Percentiles rank a stretch among this genome's conserved stretches.
phyloP scores from a whole-genome alignment of 2,113 vertebrate genomes.

The Dicaeum eximium region DNA sequence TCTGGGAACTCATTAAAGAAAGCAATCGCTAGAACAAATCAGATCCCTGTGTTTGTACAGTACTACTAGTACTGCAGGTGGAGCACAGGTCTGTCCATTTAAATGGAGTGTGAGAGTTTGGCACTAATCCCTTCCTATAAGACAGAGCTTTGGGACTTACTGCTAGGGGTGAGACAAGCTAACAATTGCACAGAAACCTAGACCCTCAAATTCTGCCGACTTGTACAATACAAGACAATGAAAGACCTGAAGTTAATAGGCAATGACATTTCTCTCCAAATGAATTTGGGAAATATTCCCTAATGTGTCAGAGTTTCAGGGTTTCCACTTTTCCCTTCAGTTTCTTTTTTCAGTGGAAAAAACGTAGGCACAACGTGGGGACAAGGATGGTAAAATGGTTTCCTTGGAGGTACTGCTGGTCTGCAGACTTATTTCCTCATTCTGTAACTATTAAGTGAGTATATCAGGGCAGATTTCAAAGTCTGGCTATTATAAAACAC shows the following conservation, averaged over 20 bases:
- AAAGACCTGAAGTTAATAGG: not conserved
- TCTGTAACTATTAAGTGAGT: not conserved
- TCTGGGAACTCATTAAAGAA: not conserved
- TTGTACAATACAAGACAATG: not conserved
- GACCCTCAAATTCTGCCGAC: not conserved
- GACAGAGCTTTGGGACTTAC: not conserved
- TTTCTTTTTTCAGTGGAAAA: not conserved
- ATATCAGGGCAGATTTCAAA: not conserved
- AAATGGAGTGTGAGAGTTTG: not conserved
- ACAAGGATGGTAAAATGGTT: not conserved
- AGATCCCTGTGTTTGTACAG: not conserved
- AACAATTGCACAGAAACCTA: not conserved
- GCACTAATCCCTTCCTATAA: not conserved
- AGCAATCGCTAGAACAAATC: not conserved
- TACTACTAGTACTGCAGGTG: not conserved
- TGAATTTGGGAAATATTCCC: not conserved
- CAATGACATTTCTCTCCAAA: not conserved
- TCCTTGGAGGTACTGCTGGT: not conserved
- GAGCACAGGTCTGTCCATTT: not conserved
- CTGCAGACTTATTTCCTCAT: not conserved
- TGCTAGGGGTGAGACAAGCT: not conserved
- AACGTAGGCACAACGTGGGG: accelerated
- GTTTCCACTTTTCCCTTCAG: not conserved
- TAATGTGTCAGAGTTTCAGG: not conserved
- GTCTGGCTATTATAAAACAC: not conserved